These are phyloP conservation scores for Eulithis testata DNA, from an alignment of 2,888 invertebrate genomes.

Conservation along the genomic window DNA sequence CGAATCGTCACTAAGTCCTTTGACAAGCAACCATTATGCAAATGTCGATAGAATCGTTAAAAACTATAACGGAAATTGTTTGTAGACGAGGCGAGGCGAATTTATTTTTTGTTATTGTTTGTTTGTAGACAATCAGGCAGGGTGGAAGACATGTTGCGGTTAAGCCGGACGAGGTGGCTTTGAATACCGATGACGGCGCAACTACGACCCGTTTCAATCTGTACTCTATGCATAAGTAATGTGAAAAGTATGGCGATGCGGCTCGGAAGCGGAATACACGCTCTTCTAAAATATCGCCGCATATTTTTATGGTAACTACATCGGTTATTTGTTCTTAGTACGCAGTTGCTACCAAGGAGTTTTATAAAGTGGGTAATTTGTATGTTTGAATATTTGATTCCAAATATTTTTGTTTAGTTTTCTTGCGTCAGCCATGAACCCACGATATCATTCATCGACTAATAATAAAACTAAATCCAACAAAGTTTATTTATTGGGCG, in stretches of 20 bases:
- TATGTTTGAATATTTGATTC: slow-evolving; percentile 29
- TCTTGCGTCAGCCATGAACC: not conserved
- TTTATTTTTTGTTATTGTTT: slow-evolving; percentile 61
- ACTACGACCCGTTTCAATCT: slow-evolving; percentile 81
- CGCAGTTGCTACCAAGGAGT: slow-evolving; percentile 27
- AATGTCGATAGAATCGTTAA: slow-evolving; percentile 40
- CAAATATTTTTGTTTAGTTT: slow-evolving; percentile 12
- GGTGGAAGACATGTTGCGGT: slow-evolving; percentile 68
- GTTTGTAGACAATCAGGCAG: slow-evolving; percentile 76
- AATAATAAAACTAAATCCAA: not conserved
- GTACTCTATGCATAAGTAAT: slow-evolving; percentile 84
- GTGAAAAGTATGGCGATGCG: slow-evolving; percentile 80
- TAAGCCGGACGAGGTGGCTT: slow-evolving; percentile 69
- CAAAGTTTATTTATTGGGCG: not conserved
- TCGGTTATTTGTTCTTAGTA: slow-evolving; percentile 70
- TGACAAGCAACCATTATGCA: slow-evolving; percentile 35
- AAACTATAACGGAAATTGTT: slow-evolving; percentile 43
- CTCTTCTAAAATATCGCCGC: slow-evolving; percentile 76
- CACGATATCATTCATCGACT: not conserved
- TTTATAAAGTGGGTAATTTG: slow-evolving; percentile 30
- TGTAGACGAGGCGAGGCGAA: slow-evolving; percentile 31
- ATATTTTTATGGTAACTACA: slow-evolving; percentile 77
- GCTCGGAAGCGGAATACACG: slow-evolving; percentile 69
- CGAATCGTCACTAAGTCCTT: no score
- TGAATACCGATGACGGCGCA: slow-evolving; percentile 79